Conservation (phyloP, 1,140 invertebrate species). For the Coenobita brevimanus region DNA sequence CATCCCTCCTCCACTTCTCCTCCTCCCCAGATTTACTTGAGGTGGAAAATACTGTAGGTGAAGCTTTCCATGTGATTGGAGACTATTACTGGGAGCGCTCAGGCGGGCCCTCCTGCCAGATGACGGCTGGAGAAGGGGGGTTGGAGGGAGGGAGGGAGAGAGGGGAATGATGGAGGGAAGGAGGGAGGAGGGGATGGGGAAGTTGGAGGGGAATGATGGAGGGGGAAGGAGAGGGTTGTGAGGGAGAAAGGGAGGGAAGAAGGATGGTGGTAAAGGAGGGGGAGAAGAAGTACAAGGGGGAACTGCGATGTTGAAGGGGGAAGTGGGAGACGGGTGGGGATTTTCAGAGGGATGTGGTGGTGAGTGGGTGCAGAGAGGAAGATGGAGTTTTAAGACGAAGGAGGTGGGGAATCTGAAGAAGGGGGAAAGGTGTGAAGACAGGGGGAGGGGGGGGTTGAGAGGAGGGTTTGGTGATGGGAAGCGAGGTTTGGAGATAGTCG, state of each 20-base stretch:
- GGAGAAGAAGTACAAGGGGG: too few relatives aligned
- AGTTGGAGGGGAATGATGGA: not conserved
- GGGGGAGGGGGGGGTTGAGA: not conserved
- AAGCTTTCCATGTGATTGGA: constrained; percentile 52
- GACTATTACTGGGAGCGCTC: constrained; percentile 40
- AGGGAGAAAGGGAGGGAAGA: too few relatives aligned
- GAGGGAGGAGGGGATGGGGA: not conserved
- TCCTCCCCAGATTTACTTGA: constrained; percentile 15
- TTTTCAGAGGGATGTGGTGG: not conserved
- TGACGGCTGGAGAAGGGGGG: not conserved
- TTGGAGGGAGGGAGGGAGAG: not conserved
- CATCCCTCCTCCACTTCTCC: too few relatives aligned
- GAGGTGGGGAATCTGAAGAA: not conserved
- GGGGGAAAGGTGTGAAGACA: not conserved
- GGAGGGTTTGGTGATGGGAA: not conserved
- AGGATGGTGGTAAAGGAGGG: too few relatives aligned
- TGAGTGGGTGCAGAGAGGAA: not conserved
- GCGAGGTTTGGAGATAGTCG: not conserved
- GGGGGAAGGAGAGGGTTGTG: not conserved
- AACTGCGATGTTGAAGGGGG: not conserved
- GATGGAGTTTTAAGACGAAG: not conserved
- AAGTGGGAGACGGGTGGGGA: not conserved
- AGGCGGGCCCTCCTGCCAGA: not conserved
- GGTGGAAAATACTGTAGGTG: constrained; percentile 39
- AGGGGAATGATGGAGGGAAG: not conserved